Evolutionary conservation across 2,888 invertebrate genomes (phyloP).

Genomic region (Lamproptera curius): DNA sequence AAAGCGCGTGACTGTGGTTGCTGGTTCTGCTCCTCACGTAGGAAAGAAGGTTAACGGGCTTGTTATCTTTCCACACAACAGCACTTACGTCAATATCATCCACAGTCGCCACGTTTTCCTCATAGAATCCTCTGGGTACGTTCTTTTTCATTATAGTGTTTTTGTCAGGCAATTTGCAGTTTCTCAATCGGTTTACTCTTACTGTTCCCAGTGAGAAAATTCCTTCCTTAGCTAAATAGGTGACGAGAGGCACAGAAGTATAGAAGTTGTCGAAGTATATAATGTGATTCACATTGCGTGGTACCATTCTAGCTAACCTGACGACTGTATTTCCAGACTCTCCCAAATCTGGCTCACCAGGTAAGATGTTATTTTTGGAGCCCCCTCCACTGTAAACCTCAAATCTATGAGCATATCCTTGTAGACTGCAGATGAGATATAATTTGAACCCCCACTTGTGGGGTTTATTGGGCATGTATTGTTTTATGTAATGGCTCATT

Average conservation of each 20-base stretch:
- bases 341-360: too few relatives aligned
- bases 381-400: constrained; percentile 34
- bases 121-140: constrained; percentile 34
- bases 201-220: constrained; percentile 34
- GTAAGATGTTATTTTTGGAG: too few relatives aligned
- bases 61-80: constrained; percentile 43
- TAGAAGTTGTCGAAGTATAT: too few relatives aligned
- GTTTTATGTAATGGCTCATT: too few relatives aligned
- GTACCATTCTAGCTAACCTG: too few relatives aligned
- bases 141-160: constrained; percentile 34
- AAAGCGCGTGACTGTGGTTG: constrained; percentile 33
- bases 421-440: constrained; percentile 31
- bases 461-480: too few relatives aligned
- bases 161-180: constrained; percentile 36
- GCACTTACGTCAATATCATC: constrained; percentile 33
- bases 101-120: constrained; percentile 33
- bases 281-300: too few relatives aligned
- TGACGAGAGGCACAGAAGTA: constrained; percentile 31
- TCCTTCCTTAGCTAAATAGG: constrained; percentile 33
- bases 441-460: constrained; percentile 28
- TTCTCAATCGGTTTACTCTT: constrained; percentile 32
- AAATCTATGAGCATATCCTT: constrained; percentile 27
- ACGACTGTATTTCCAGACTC: too few relatives aligned
- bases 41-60: constrained; percentile 39
- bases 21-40: constrained; percentile 40